phyloP scores from a whole-genome alignment of 1,140 invertebrate genomes.

The Heliconius himera region DNA sequence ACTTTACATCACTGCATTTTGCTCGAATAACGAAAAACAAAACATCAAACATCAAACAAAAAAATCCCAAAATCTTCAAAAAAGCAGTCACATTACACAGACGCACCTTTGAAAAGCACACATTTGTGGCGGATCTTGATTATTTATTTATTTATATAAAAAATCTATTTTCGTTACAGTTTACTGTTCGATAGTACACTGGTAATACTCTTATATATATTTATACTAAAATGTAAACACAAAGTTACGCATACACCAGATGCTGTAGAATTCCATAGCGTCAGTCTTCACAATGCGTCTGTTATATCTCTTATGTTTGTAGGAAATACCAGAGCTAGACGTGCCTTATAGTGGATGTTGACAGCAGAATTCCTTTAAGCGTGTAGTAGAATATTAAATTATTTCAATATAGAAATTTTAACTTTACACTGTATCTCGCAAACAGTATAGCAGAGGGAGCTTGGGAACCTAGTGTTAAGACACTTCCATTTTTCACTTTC shows the following conservation, averaged over 20 bases:
- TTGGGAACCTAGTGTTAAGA: too few relatives aligned
- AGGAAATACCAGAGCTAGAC: not conserved
- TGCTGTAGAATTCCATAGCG: slow-evolving; percentile 9
- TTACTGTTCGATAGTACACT: slow-evolving; percentile 14
- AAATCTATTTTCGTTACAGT: slow-evolving; percentile 21
- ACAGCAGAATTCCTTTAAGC: not conserved
- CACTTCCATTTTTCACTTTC: too few relatives aligned
- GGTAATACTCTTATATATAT: not conserved
- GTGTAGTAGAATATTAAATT: not conserved
- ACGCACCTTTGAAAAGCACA: not conserved
- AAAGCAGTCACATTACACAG: not conserved
- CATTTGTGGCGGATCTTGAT: not conserved
- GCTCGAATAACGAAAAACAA: too few relatives aligned
- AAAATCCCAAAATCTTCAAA: not conserved
- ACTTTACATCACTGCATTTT: too few relatives aligned
- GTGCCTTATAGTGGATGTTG: not conserved
- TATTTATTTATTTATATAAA: slow-evolving; percentile 13
- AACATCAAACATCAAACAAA: not conserved
- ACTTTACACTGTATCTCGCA: too few relatives aligned
- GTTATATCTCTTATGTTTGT: not conserved
- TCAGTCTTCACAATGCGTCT: slow-evolving; percentile 16
- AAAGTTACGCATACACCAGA: slow-evolving; percentile 11
- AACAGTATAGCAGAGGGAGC: too few relatives aligned
- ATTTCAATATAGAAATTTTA: not conserved
- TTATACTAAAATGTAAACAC: slow-evolving; percentile 16